A percentile compares a stretch with the other conserved stretches of the same genome.
Evolutionary conservation across 2,888 invertebrate genomes (phyloP).

Genomic region (Sceliomorpha sp.): DNA sequence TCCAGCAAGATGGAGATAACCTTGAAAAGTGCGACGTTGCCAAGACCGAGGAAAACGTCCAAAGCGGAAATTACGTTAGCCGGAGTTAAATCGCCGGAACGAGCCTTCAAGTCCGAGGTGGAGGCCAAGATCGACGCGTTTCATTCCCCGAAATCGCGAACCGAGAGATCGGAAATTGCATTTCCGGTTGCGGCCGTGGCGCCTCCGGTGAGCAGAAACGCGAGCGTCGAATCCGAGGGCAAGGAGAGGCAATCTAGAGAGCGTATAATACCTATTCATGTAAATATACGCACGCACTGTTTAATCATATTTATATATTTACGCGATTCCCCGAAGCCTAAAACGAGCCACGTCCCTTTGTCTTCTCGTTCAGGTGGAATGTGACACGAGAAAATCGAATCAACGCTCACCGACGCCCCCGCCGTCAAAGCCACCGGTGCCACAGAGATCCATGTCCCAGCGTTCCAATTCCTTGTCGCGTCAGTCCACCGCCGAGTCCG

Average conservation of each 20-base stretch:
- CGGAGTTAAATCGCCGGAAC: slow-evolving; percentile 74
- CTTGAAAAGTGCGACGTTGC: slow-evolving; percentile 85
- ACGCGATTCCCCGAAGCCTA: too few species aligned
- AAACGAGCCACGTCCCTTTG: too few species aligned
- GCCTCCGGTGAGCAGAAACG: slow-evolving; percentile 79
- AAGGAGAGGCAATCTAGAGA: slow-evolving; percentile 80
- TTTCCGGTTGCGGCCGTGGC: slow-evolving; percentile 82
- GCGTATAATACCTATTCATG: slow-evolving; percentile 85
- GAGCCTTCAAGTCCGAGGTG: slow-evolving; percentile 73
- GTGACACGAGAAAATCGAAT: slow-evolving; percentile 65
- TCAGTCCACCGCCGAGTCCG: slow-evolving; percentile 87
- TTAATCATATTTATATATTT: too few species aligned
- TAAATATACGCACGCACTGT: too few species aligned
- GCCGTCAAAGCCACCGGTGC: slow-evolving; percentile 80
- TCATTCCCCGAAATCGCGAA: slow-evolving; percentile 78
- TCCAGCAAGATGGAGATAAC: slow-evolving; percentile 85
- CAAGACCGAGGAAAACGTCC: slow-evolving; percentile 83
- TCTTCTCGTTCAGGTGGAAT: too few species aligned
- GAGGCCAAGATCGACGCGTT: slow-evolving; percentile 74
- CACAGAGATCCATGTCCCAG: slow-evolving; percentile 80
- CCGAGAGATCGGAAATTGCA: slow-evolving; percentile 82
- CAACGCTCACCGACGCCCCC: slow-evolving; percentile 80
- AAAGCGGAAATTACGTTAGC: slow-evolving; percentile 85
- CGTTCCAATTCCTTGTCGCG: slow-evolving; percentile 82
- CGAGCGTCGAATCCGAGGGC: slow-evolving; percentile 82